These are phyloP conservation scores for Eudasyphora cyanicolor DNA, from an alignment of 2,888 invertebrate species.

Conservation along the genomic window DNA sequence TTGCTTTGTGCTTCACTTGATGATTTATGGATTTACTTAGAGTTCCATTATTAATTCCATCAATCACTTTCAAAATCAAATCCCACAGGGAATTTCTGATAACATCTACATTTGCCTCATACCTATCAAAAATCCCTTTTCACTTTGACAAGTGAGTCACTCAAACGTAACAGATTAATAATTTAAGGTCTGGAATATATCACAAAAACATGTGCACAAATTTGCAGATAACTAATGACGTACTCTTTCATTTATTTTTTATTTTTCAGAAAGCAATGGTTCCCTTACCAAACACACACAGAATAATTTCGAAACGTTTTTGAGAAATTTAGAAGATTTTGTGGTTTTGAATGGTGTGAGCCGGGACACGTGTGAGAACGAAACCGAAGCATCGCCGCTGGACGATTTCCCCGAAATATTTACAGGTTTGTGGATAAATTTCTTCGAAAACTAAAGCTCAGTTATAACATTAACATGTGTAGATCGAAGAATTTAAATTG, in stretches of 20 bases:
- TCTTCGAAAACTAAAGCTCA: too few relatives aligned
- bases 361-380: constrained; percentile 67
- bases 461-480: too few relatives aligned
- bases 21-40: neutral
- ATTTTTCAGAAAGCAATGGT: constrained; percentile 69
- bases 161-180: neutral
- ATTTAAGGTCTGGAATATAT: constrained; percentile 18
- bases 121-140: neutral
- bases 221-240: constrained; percentile 22
- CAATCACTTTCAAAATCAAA: constrained; percentile 1
- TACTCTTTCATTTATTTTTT: neutral
- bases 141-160: neutral
- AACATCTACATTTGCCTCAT: neutral
- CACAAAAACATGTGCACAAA: neutral
- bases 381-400: constrained; percentile 69
- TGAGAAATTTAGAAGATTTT: constrained; percentile 67
- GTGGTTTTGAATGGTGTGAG: constrained; percentile 66
- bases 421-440: constrained; percentile 74
- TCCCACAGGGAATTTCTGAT: neutral
- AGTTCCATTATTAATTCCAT: neutral
- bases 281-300: constrained; percentile 71
- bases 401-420: constrained; percentile 76
- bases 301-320: constrained; percentile 72
- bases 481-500: too few relatives aligned
- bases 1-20: neutral